Conservation (phyloP, 2,113 vertebrate species). For the Chaenogobius annularis region DNA sequence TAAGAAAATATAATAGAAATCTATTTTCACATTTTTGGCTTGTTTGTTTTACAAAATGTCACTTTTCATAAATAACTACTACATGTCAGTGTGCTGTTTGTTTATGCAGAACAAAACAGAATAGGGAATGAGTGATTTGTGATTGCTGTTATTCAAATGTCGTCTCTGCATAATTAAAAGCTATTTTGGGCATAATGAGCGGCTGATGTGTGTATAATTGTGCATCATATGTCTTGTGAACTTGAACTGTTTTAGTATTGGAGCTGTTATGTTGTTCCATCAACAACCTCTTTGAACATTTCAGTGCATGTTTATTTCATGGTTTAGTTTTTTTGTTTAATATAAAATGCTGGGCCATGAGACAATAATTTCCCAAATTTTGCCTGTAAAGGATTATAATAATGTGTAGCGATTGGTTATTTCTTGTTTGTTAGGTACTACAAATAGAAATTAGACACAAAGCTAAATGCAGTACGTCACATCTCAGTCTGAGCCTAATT, state of each 20-base stretch:
- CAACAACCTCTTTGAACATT: background rate
- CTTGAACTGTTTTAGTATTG: background rate
- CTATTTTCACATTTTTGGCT: background rate
- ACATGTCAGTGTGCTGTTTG: slow-evolving; percentile 1
- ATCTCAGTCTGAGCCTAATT: too few relatives aligned
- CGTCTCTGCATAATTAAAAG: slow-evolving; percentile 9
- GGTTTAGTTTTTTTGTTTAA: background rate
- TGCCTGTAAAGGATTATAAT: too few relatives aligned
- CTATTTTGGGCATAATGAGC: slow-evolving; percentile 10
- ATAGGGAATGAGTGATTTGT: slow-evolving; percentile 8
- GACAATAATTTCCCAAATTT: too few relatives aligned
- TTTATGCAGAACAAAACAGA: slow-evolving; percentile 5
- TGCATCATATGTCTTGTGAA: slow-evolving; percentile 1
- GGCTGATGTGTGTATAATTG: slow-evolving; percentile 4
- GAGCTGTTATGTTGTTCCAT: background rate
- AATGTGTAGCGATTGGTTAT: too few relatives aligned
- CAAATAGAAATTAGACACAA: too few relatives aligned
- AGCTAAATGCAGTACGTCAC: too few relatives aligned
- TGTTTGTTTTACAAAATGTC: slow-evolving; percentile 7
- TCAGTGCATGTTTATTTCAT: background rate
- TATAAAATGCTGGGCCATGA: background rate
- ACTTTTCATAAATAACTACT: slow-evolving; percentile 1
- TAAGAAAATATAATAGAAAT: background rate
- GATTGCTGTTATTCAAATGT: slow-evolving; percentile 11
- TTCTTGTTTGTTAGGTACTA: too few relatives aligned